Percentiles rank a stretch among this genome's conserved stretches.
Conservation (phyloP, 2,113 vertebrate genomes). For the Gila orcuttii region DNA sequence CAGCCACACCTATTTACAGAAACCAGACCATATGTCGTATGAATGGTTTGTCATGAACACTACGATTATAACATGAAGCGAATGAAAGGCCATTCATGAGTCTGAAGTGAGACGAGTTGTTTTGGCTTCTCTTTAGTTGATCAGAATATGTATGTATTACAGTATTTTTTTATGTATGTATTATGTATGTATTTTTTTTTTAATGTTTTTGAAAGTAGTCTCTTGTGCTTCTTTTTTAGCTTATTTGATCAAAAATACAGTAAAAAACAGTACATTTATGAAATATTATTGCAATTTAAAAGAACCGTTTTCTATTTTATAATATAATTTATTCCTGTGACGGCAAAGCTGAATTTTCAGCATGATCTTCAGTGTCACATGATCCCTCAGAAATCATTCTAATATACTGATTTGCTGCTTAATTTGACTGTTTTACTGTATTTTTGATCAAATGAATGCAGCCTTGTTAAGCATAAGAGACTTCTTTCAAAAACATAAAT, state of each 20-base stretch:
- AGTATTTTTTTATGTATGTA: too few relatives aligned
- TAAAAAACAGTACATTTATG: background rate
- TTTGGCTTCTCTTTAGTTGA: background rate
- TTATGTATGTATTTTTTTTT: too few relatives aligned
- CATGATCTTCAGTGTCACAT: background rate
- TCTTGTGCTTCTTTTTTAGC: too few relatives aligned
- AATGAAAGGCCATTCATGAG: background rate
- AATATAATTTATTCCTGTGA: background rate
- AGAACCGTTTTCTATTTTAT: background rate
- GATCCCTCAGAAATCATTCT: background rate
- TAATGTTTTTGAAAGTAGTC: background rate
- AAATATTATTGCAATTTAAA: background rate
- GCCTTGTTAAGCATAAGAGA: background rate
- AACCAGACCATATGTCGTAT: constrained; percentile 5
- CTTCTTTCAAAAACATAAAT: background rate
- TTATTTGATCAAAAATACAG: background rate
- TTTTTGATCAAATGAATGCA: background rate
- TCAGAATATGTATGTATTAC: background rate
- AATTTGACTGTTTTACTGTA: background rate
- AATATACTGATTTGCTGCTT: background rate
- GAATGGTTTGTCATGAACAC: background rate
- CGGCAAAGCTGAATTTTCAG: background rate
- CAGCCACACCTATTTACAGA: constrained; percentile 24
- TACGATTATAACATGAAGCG: background rate
- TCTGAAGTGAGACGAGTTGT: background rate